phyloP scores from a whole-genome alignment of 2,113 vertebrate genomes.

The Platichthys stellatus region DNA sequence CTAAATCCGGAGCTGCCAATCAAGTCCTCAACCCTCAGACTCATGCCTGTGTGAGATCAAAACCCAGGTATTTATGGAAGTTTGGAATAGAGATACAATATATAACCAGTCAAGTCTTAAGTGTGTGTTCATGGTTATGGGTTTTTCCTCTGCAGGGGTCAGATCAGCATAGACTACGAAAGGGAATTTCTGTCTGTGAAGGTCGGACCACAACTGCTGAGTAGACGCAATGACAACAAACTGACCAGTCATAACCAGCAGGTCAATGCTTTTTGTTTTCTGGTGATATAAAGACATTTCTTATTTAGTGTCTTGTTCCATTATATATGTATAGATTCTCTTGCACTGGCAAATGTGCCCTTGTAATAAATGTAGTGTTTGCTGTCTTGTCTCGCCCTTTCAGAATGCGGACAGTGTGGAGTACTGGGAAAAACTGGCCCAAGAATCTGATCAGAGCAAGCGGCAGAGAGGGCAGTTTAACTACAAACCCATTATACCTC shows the following conservation, averaged over 20 bases:
- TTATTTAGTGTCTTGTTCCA: not conserved
- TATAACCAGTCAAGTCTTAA: not conserved
- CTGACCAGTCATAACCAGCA: not conserved
- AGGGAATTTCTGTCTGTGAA: slow-evolving; percentile 79
- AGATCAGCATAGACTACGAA: slow-evolving; percentile 82
- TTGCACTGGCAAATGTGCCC: not conserved
- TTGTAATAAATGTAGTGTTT: too few species aligned
- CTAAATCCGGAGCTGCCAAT: slow-evolving; percentile 27
- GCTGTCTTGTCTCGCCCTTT: slow-evolving; percentile 13
- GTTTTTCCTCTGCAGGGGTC: slow-evolving; percentile 66
- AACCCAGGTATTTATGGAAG: slow-evolving; percentile 51
- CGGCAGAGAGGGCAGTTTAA: slow-evolving; percentile 70
- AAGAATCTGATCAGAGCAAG: slow-evolving; percentile 76
- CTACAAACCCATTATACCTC: slow-evolving; percentile 75
- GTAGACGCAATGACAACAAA: slow-evolving; percentile 27
- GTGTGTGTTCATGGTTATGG: not conserved
- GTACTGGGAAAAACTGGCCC: slow-evolving; percentile 84
- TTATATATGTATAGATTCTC: not conserved
- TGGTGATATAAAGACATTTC: not conserved
- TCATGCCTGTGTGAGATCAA: slow-evolving; percentile 35
- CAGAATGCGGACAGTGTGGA: slow-evolving; percentile 86
- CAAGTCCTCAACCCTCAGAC: slow-evolving; percentile 19
- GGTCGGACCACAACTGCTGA: slow-evolving; percentile 48
- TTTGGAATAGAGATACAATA: not conserved
- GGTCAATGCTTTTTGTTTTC: slow-evolving; percentile 14